Evolutionary conservation across 2,113 vertebrate genomes (phyloP), one percentile per base, ranked within the genome.

Genomic region (Salminus brasiliensis): DNA sequence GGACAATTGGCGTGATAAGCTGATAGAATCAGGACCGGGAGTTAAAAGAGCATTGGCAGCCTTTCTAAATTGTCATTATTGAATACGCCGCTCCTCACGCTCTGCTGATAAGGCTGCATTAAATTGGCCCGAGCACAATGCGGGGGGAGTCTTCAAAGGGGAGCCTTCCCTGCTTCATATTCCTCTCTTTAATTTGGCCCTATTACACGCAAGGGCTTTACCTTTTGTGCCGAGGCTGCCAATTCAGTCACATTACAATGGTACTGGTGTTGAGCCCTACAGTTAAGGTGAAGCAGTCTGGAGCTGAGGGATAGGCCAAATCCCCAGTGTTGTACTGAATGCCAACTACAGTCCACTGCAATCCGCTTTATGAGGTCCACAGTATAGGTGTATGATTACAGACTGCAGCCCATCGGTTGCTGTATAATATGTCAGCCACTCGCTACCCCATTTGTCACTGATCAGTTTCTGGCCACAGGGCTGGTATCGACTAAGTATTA

Each of bases 51-150:
- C 81, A 73, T 52, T 13, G 32, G 63, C 34, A 34, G 81, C 32
- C 53, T 74, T 63, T 78, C 72, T 74, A 82, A 78, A 82, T 74
- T 73, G 81, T 23, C 76, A 69, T 82, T 82, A 82, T 78, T 82
- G 76, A 82, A 82, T 74, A 74, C 43, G 76, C 71, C 53, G 23
- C 73, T 69, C 70, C 72, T 82, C 55, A 68, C 67, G 70, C 81
- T 45, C 10, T 27, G 27, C 69, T 30, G 81, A 82, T 82, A 82
- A 82, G 76, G 36, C 70, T 11, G 43, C 65, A 74, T 78, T 82
- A 82, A 73, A 78, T 45, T n/a, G 70, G 65, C 39, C 69, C 29
- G 62, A 39, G 81, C 53, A 69, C 81, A 74, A 52, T 74, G 49
- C 70, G 25, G 16, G 49, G 32, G 52, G 69, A 47, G 39, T 47